Base-by-base conservation (phyloP, 2,113 vertebrate genomes). In the Odocoileus virginianus region DNA sequence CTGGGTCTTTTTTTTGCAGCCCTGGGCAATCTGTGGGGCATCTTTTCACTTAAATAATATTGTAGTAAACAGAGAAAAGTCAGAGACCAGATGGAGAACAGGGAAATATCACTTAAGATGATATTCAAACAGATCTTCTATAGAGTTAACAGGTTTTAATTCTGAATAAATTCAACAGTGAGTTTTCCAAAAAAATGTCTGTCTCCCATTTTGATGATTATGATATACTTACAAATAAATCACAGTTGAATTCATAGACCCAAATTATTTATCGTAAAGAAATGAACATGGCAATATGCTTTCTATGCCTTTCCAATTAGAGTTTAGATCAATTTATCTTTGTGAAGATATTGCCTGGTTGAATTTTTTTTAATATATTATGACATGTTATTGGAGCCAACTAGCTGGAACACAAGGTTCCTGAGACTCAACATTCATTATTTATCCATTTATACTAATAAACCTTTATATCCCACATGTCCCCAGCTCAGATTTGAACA, bases 371-470 rank as follows among this genome's bases (percentile, higher is more conserved):
- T 7, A 98, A 97, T 98, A 94, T 87, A 94, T 98, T 97, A 95
- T 55, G 33, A 98, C 97, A 98, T 96, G 81, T 96, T 95, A 93
- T 97, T 89, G 83, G 95, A 98, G 91, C 95, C 96, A 98, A 40
- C 94, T 98, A 95, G 76, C 86, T 33, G 2, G 96, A 98, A 96
- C 91, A 95, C 92, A 98, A 98, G 94, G 61, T 94, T 98, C 94
- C 93, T 2, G 94, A 96, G 97, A 95, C 95, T 98, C 96, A 96
- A 84, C 98, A 85, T 82, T 94, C 84, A 91, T 98, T 99, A 97
- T 91, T 98, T 98, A 98, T 96, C 95, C 97, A 98, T 97, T 98
- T 98, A 98, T 98, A 96, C 97, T 98, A 98, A 98, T 98, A 98
- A 99, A 97, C 98, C 91, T 98, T 98, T 98, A 95, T 95, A 97